Evolutionary conservation across 2,797 vertebrate genomes (phyloP), one percentile per base, ranked within the genome.

Genomic region (Spondyliosoma cantharus): DNA sequence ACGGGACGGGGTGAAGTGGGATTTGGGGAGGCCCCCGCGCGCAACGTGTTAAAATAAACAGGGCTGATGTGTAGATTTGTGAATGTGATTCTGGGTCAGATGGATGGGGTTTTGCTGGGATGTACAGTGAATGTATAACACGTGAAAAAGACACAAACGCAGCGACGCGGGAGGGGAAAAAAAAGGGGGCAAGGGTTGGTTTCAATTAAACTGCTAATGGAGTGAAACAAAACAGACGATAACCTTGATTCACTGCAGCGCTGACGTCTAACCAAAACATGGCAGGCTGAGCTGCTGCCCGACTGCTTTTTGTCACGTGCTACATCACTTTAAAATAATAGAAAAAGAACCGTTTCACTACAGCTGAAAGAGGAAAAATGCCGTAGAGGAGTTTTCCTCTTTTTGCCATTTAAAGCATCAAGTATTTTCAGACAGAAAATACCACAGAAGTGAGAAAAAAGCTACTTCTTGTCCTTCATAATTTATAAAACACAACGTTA

Each of bases 11-110:
- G 70, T 61, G 83, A 86, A 83, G 80, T 66, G 86, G 84, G 87
- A 87, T 87, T 86, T 43, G 6, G 17, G 75, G 75, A 72, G 87
- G 73, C 79, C 58, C 81, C 81, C 1, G 48, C 4, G 80, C 58
- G 32, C 83, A 22, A 77, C 32, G 43, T 87, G 92, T 79, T 88
- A 80, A 93, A 94, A 94, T 90, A 92, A 93, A 90, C 88, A 81
- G 68, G 59, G 17, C 66, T 16, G 79, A 87, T 63, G 88, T 81
- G 87, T 60, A 81, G 88, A 93, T 90, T 91, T 87, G 90, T 65
- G 77, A 87, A 86, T 79, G 53, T 72, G 87, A 90, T 88, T 83
- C 52, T 59, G 71, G 76, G 78, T 81, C 58, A 67, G 80, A 61
- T 71, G 80, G 89, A 80, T 80, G 80, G 89, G 83, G 89, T 88